A percentile compares a stretch with the other conserved stretches of the same genome.
Conservation (phyloP, 2,888 invertebrate species). For the Nemoura dubitans region DNA sequence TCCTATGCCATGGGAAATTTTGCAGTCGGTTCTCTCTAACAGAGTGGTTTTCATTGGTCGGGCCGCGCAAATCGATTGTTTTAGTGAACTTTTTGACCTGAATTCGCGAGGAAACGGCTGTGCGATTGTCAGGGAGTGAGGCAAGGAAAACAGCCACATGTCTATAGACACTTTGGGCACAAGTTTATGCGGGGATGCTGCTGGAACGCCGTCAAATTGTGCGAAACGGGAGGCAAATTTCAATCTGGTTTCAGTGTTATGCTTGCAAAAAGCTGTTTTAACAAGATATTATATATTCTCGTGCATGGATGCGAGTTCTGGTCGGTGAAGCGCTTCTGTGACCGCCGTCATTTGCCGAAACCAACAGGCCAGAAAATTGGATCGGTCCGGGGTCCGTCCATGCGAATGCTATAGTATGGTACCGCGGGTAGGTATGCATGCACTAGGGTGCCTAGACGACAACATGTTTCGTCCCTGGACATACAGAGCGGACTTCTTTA, state of each 20-base stretch:
- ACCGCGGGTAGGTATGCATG: no score
- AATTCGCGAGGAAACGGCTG: no score
- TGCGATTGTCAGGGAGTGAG: no score
- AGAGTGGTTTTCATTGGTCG: neutral
- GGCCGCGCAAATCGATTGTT: neutral
- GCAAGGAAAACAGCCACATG: no score
- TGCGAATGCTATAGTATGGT: neutral
- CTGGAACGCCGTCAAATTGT: neutral
- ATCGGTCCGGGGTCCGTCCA: conserved; percentile 25
- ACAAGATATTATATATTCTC: conserved; percentile 3
- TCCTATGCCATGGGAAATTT: no score
- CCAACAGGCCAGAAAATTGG: conserved; percentile 47
- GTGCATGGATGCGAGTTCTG: neutral
- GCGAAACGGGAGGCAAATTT: neutral
- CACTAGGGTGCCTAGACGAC: no score
- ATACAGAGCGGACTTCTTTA: no score
- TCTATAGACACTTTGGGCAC: no score
- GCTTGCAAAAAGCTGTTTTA: neutral
- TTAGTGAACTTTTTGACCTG: no score
- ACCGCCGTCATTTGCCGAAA: conserved; percentile 42
- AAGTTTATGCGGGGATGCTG: no score
- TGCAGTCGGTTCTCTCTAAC: no score
- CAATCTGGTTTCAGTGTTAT: neutral
- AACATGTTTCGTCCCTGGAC: no score
- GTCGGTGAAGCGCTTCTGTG: neutral